Conservation (phyloP, 2,797 vertebrate species). For the Eospalax fontanierii region DNA sequence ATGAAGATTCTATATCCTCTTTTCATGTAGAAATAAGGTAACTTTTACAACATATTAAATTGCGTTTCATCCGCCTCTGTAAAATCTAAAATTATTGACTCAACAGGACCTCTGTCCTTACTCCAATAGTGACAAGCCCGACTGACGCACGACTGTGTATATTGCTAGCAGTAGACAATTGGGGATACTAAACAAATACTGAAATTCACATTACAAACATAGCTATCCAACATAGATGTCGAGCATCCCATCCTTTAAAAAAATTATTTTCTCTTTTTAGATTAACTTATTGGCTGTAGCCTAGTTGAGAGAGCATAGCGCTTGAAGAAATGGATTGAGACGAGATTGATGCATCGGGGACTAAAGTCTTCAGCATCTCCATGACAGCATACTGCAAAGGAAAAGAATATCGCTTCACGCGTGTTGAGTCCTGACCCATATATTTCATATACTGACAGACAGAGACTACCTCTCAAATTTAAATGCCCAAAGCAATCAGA, state of each 20-base stretch:
- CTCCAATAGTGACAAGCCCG: conserved; percentile 95
- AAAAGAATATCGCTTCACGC: background rate
- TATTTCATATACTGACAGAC: conserved; percentile 55
- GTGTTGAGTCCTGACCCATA: conserved; percentile 12
- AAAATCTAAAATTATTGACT: conserved; percentile 96
- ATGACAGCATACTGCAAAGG: conserved; percentile 34
- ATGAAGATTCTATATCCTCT: conserved; percentile 89
- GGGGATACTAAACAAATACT: conserved; percentile 95
- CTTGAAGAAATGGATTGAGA: conserved; percentile 76
- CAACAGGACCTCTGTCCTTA: conserved; percentile 90
- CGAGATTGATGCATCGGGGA: too few species aligned
- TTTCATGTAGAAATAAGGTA: conserved; percentile 89
- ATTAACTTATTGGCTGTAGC: conserved; percentile 89
- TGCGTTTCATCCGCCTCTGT: conserved; percentile 87
- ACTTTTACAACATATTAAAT: conserved; percentile 87
- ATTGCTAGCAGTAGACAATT: conserved; percentile 97
- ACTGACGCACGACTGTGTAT: conserved; percentile 95
- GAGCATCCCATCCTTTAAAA: conserved; percentile 86
- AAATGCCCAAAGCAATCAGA: conserved; percentile 52
- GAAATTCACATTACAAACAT: conserved; percentile 93
- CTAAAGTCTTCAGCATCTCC: background rate
- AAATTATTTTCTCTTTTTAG: conserved; percentile 59
- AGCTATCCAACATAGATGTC: conserved; percentile 91
- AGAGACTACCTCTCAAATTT: conserved; percentile 18
- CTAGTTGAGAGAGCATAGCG: conserved; percentile 88